Evolutionary conservation across 2,888 invertebrate genomes (phyloP), one percentile per base, ranked within the genome.

Genomic region (Agrenia bidenticulata): DNA sequence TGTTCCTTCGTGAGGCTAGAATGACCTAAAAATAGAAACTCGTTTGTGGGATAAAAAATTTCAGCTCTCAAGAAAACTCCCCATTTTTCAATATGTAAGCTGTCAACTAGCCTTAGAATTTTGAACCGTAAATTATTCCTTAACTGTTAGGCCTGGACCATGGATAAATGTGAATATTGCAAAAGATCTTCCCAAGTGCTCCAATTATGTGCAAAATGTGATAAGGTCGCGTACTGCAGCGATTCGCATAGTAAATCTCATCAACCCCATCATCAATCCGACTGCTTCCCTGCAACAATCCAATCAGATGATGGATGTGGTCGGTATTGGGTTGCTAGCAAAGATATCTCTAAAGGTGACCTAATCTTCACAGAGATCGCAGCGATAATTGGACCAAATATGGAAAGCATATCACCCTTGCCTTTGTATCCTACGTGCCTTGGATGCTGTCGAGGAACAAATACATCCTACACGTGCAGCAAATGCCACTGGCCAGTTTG

Each of bases 401-500:
- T 62, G 32, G 60, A 63, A 9, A 19, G 26, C 23, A 5, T 45
- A n/a, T 63, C 63, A 9, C 37, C 15, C 4, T 27, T 26, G 1
- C 37, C 15, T 17, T 27, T 26, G 1, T 70, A 70, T 42, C 70
- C 70, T 11, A 70, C 70, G 1, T 70, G 70, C 42, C 39, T 70
- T 13, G 67, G 70, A 1, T 70, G 70, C 39, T 66, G 64, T 19
- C 32, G 67, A 2, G 56, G 49, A 1, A 66, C 67, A 1, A 64
- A 59, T 21, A 64, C 66, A 1, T 27, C 53, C 21, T 61, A 62
- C 27, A 26, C 56, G 1, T 70, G 70, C 39, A 66, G 66, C 17
- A 61, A 61, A 17, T 70, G 70, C 49, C 54, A 51, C 9, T 70
- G 70, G 70, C 70, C 70, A 1, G 57, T 70, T 49, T 70, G 70